Evolutionary conservation across 2,797 vertebrate species (phyloP).

Genomic region (Protonibea diacanthus): DNA sequence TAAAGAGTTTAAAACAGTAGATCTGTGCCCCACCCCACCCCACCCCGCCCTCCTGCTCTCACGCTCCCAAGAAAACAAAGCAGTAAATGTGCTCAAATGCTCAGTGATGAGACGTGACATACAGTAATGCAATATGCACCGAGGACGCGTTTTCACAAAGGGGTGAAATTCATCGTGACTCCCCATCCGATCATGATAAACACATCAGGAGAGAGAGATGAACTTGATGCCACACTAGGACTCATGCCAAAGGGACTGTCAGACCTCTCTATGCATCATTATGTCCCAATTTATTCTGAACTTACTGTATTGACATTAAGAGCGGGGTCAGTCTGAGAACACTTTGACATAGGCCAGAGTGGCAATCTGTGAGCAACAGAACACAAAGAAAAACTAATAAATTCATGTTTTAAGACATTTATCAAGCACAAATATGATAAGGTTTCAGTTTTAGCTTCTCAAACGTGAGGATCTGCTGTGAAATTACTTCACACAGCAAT

Average conservation of each 20-base stretch:
- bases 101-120: conserved; percentile 73
- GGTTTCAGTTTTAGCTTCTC: background rate
- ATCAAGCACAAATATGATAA: background rate
- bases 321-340: background rate
- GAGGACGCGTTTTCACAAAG: conserved; percentile 58
- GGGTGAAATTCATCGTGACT: conserved; percentile 51
- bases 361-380: background rate
- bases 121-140: conserved; percentile 58
- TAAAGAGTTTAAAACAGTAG: conserved; percentile 84
- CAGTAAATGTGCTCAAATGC: conserved; percentile 73
- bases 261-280: background rate
- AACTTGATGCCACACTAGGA: conserved; percentile 39
- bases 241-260: conserved; percentile 13
- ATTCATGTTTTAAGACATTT: background rate
- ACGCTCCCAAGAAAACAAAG: conserved; percentile 72
- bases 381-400: background rate
- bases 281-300: conserved; percentile 26
- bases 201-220: conserved; percentile 46
- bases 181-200: conserved; percentile 43
- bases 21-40: conserved; percentile 19
- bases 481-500: background rate
- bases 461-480: background rate
- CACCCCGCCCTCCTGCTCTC: background rate
- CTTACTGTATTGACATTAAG: conserved; percentile 1
- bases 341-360: conserved; percentile 10